These are phyloP conservation scores for Oscheius sp. DNA, from an alignment of 2,888 invertebrate genomes.

Conservation along the genomic window DNA sequence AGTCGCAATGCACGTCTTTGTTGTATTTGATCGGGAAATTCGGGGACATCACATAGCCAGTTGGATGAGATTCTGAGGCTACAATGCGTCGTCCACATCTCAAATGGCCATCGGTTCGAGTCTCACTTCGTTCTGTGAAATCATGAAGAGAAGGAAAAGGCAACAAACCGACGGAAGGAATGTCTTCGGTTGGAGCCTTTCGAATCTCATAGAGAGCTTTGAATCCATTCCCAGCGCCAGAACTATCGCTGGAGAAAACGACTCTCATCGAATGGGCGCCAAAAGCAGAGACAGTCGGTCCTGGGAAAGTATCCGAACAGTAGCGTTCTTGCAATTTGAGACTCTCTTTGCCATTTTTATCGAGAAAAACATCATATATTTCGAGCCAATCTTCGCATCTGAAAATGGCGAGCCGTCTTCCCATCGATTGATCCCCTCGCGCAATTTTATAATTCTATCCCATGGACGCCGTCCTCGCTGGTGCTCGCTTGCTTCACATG, in stretches of 20 bases:
- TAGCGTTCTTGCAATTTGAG: constrained; percentile 75
- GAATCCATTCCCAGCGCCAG: constrained; percentile 91
- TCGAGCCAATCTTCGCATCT: constrained; percentile 67
- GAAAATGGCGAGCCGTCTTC: constrained; percentile 11
- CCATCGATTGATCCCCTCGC: neutral
- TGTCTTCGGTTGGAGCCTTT: constrained; percentile 58
- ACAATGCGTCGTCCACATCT: constrained; percentile 43
- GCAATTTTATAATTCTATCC: too few species aligned
- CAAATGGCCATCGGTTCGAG: constrained; percentile 30
- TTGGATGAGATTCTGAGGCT: constrained; percentile 39
- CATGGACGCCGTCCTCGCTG: too few species aligned
- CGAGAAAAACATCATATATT: constrained; percentile 63
- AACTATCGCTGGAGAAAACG: constrained; percentile 85
- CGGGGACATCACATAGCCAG: constrained; percentile 78
- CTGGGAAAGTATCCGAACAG: constrained; percentile 89
- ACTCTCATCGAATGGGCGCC: constrained; percentile 88
- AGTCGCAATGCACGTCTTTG: constrained; percentile 87
- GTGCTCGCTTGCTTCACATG: too few species aligned
- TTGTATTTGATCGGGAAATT: constrained; percentile 90
- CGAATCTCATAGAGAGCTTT: constrained; percentile 94
- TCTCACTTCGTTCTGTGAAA: constrained; percentile 5
- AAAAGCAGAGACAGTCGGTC: constrained; percentile 89
- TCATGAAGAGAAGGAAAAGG: neutral
- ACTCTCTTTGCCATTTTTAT: constrained; percentile 42
- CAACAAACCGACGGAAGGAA: constrained; percentile 41